phyloP scores from a whole-genome alignment of 2,888 invertebrate genomes.

The Stenodema calcarata region DNA sequence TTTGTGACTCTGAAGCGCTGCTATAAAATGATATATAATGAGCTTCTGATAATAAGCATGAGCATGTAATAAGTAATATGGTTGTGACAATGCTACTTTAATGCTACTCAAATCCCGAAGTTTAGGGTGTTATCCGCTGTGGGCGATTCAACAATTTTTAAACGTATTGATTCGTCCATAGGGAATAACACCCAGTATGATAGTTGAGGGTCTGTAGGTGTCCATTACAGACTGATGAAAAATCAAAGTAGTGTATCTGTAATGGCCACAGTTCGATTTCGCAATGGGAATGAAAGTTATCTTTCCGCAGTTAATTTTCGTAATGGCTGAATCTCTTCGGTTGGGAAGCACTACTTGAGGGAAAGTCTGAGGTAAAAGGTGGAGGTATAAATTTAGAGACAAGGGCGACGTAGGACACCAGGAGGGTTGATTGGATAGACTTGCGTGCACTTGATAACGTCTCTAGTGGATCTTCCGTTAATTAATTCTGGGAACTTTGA shows the following conservation, averaged over 20 bases:
- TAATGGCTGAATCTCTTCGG: background rate
- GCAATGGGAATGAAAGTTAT: background rate
- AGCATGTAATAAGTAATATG: too few species aligned
- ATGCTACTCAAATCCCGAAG: too few species aligned
- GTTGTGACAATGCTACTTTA: too few species aligned
- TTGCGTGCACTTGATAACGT: background rate
- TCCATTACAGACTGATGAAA: background rate
- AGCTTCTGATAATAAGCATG: too few species aligned
- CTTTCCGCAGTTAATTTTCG: background rate
- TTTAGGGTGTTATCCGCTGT: too few species aligned
- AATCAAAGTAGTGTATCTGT: background rate
- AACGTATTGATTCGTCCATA: too few species aligned
- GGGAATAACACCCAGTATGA: too few species aligned
- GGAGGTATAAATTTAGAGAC: background rate
- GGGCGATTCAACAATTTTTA: too few species aligned
- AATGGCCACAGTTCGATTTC: background rate
- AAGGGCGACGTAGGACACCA: background rate
- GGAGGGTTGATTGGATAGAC: conserved; percentile 2
- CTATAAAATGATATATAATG: too few species aligned
- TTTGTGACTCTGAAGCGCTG: too few species aligned
- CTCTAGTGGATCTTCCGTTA: background rate
- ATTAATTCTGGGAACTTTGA: background rate
- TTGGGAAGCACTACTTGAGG: background rate
- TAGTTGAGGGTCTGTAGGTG: too few species aligned
- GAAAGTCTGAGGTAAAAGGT: background rate